A percentile compares a stretch with the other conserved stretches of the same genome.
Evolutionary conservation across 2,113 vertebrate species (phyloP).

Genomic region (Brevimyrus niger): DNA sequence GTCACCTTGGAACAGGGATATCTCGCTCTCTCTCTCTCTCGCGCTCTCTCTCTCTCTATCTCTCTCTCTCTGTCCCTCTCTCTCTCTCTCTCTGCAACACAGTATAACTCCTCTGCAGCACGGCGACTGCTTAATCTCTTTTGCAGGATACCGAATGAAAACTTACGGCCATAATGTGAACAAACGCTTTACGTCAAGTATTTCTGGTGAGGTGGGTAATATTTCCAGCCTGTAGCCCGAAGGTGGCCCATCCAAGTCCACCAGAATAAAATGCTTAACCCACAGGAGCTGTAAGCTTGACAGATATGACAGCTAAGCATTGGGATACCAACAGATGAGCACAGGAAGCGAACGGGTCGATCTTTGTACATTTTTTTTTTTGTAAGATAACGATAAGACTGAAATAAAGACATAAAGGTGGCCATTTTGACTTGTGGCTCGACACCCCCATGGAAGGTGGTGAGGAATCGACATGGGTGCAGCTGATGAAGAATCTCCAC

Average conservation of each 20-base stretch:
- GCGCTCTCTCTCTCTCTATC: neutral
- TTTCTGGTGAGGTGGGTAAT: neutral
- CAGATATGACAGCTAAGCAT: neutral
- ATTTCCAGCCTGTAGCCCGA: neutral
- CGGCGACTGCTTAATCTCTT: constrained; percentile 4
- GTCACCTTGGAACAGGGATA: constrained; percentile 45
- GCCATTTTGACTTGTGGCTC: constrained; percentile 6
- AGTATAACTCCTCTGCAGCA: constrained; percentile 27
- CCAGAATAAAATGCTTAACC: neutral
- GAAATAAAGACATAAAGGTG: neutral
- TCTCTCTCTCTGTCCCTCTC: neutral
- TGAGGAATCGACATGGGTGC: constrained; percentile 4
- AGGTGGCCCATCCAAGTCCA: neutral
- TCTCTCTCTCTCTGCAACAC: constrained; percentile 1
- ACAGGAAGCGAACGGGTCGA: neutral
- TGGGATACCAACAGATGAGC: neutral
- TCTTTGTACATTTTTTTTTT: neutral
- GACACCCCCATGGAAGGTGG: neutral
- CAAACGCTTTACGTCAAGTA: neutral
- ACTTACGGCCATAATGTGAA: neutral
- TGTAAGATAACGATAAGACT: neutral
- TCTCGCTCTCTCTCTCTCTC: neutral
- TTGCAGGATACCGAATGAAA: neutral
- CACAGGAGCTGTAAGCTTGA: neutral
- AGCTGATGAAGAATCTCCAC: constrained; percentile 18